phyloP scores from a whole-genome alignment of 2,113 vertebrate genomes.

The Hydrochoerus hydrochaeris region DNA sequence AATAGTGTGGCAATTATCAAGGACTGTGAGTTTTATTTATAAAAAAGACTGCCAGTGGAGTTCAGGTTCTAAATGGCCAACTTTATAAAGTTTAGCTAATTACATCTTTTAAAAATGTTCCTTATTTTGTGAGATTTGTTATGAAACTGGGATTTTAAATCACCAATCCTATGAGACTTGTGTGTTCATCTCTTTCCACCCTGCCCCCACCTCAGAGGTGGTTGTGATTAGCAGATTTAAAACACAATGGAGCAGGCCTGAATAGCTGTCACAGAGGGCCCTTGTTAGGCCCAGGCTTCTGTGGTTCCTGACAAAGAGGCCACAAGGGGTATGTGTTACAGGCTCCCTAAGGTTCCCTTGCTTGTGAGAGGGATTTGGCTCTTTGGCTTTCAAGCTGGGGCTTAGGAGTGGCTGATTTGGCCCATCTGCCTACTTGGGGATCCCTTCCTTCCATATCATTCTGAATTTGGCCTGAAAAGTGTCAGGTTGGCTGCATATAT shows the following conservation, averaged over 20 bases:
- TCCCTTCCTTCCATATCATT: constrained; percentile 61
- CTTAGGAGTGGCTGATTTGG: not conserved
- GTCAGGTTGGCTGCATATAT: constrained; percentile 36
- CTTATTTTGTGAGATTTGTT: constrained; percentile 24
- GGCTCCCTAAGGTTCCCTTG: not conserved
- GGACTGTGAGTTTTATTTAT: constrained; percentile 32
- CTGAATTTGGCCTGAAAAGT: constrained; percentile 42
- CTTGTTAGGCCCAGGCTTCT: not conserved
- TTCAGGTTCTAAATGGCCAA: not conserved
- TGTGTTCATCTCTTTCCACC: not conserved
- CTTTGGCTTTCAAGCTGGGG: not conserved
- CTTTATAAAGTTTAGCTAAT: not conserved
- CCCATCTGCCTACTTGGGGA: constrained; percentile 40
- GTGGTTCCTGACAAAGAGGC: not conserved
- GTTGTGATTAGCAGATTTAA: not conserved
- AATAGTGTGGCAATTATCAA: not conserved
- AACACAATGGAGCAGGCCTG: not conserved
- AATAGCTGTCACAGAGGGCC: constrained; percentile 1
- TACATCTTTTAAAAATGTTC: not conserved
- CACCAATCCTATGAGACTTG: not conserved
- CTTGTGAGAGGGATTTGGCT: not conserved
- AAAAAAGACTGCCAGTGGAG: not conserved
- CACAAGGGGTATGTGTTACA: not conserved
- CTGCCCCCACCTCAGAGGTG: not conserved
- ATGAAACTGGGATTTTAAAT: not conserved